Evolutionary conservation across 2,888 invertebrate genomes (phyloP), one percentile per base, ranked within the genome.

Genomic region (Cephalotes varians): DNA sequence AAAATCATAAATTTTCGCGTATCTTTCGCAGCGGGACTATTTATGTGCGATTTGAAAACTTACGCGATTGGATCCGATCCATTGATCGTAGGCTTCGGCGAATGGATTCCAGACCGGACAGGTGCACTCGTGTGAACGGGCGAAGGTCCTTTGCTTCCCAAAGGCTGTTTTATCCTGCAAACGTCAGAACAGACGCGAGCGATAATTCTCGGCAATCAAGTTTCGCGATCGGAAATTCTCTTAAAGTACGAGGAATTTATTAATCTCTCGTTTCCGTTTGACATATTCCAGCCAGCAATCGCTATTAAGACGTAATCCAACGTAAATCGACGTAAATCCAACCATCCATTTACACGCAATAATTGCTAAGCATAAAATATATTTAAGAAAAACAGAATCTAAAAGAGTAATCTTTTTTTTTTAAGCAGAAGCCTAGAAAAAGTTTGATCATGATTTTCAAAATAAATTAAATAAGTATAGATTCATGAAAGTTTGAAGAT

Each of bases 81-180:
- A 87, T 94, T 94, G 77, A 93, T 87, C 44, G 91, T 91, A 44
- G 94, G 93, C 90, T 94, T 94, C 44, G 94, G 94, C 15, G 94
- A 94, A 84, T 94, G 94, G 79, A 94, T 92, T 71, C 94, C 94
- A 25, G 94, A 94, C 88, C 93, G 92, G 56, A 88, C 91, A 64
- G 94, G 93, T 65, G 93, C 92, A 64, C 87, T 91, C 72, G 94
- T 92, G 86, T 94, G 94, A 77, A 93, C 92, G 25, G 94, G 94
- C 28, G 94, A 94, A 34, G 92, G 93, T 80, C 93, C 94, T 90
- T 93, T 94, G 82, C 93, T 94, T 21, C 90, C 91, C 87, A 93
- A 83, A 81, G 93, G 94, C 81, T 92, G 92, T 80, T 94, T 94
- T 86, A 92, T 92, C 71, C 94, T 94, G 90, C 18, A 93, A 91